Percentiles rank a stretch among this genome's conserved stretches.
These are phyloP conservation scores for Clitarchus hookeri DNA, from an alignment of 2,888 invertebrate genomes.

Conservation along the genomic window DNA sequence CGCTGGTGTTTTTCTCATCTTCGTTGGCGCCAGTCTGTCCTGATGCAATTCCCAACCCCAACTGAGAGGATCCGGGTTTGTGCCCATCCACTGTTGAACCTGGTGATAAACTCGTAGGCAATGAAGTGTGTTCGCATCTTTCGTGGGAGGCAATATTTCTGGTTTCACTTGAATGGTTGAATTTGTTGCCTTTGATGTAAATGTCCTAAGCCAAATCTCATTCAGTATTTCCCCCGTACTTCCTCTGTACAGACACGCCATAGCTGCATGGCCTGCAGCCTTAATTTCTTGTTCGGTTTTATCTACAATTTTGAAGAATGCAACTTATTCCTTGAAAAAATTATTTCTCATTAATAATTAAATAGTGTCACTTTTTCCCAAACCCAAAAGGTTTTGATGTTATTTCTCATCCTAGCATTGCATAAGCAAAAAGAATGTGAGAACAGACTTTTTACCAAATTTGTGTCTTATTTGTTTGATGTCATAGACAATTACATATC, in stretches of 20 bases:
- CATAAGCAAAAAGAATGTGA: too few relatives aligned
- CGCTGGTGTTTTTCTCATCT: neutral
- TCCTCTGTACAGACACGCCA: neutral
- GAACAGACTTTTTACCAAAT: too few relatives aligned
- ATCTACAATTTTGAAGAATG: neutral
- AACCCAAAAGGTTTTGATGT: neutral
- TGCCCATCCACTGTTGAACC: slow-evolving; percentile 17
- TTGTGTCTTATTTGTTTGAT: neutral
- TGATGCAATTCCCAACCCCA: slow-evolving; percentile 19
- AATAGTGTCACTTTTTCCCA: slow-evolving; percentile 15
- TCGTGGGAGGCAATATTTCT: neutral
- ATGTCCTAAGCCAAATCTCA: neutral
- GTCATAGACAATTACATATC: neutral
- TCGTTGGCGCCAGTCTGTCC: slow-evolving; percentile 12
- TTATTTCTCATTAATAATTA: neutral
- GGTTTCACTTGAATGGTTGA: too few relatives aligned
- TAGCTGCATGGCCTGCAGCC: slow-evolving; percentile 16
- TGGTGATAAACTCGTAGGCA: slow-evolving; percentile 5
- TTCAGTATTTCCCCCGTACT: neutral
- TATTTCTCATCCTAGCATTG: neutral
- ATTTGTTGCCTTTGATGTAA: too few relatives aligned
- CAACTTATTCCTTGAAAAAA: slow-evolving; percentile 4
- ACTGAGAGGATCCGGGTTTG: neutral
- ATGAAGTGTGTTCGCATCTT: slow-evolving; percentile 6
- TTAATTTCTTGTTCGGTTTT: slow-evolving; percentile 2